Conservation (phyloP, 2,113 vertebrate species). For the Globicephala melas region DNA sequence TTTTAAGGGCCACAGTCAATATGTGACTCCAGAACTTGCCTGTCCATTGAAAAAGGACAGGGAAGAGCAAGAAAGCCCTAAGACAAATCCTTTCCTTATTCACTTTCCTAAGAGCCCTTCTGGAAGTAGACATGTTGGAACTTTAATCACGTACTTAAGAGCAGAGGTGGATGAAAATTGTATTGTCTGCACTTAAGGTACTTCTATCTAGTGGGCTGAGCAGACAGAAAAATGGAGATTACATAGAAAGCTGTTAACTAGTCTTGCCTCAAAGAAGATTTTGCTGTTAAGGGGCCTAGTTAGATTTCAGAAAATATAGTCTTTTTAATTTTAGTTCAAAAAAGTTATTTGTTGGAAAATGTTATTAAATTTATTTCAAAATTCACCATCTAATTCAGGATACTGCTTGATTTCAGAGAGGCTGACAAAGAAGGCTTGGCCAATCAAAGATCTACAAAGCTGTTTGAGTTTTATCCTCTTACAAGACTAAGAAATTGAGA, state of each 20-base stretch:
- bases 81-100: not conserved
- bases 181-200: not conserved
- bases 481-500: not conserved
- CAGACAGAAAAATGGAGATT: not conserved
- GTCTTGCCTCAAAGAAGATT: not conserved
- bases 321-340: not conserved
- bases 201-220: not conserved
- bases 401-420: not conserved
- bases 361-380: not conserved
- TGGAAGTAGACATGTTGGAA: not conserved
- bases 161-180: not conserved
- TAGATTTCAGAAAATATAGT: not conserved
- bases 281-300: not conserved
- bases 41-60: not conserved
- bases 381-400: not conserved
- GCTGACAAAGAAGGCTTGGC: not conserved
- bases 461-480: not conserved
- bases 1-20: conserved; percentile 7
- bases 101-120: not conserved
- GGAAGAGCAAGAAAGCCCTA: not conserved
- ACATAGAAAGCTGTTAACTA: not conserved
- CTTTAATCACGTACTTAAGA: not conserved
- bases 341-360: not conserved
- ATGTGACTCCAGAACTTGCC: not conserved
- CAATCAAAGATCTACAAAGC: not conserved